These are phyloP conservation scores for Ptiloglossa arizonensis DNA, from an alignment of 1,140 invertebrate genomes.

Conservation along the genomic window DNA sequence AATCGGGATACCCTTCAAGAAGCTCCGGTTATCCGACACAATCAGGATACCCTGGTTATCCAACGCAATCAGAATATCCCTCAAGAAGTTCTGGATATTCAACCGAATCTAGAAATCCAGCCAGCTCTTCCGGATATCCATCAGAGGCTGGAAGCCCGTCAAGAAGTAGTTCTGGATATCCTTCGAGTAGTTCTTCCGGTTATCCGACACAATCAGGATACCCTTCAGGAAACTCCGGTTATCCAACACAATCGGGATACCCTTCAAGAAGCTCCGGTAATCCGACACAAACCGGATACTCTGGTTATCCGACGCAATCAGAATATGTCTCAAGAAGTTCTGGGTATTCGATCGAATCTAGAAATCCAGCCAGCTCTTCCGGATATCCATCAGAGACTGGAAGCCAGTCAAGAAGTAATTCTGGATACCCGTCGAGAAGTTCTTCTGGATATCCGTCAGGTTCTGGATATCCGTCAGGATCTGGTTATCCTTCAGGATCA, in stretches of 20 bases:
- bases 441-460: conserved; percentile 57
- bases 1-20: conserved; percentile 55
- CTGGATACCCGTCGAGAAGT: not conserved
- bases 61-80: conserved; percentile 48
- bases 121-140: not conserved
- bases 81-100: conserved; percentile 54
- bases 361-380: conserved; percentile 27
- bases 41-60: conserved; percentile 56
- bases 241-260: conserved; percentile 47
- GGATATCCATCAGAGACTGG: conserved; percentile 21
- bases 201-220: conserved; percentile 46
- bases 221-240: conserved; percentile 38
- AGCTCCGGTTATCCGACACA: conserved; percentile 40
- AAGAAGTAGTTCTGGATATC: conserved; percentile 24
- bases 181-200: conserved; percentile 28
- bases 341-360: conserved; percentile 56
- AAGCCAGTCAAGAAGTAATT: conserved; percentile 29
- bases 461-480: conserved; percentile 57
- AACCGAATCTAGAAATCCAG: conserved; percentile 39
- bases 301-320: conserved; percentile 56
- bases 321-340: conserved; percentile 35
- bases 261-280: conserved; percentile 52
- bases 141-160: conserved; percentile 30
- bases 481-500: too few species aligned
- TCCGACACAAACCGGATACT: conserved; percentile 38